Evolutionary conservation across 2,797 vertebrate genomes (phyloP).

Genomic region (Sciaenops ocellatus): DNA sequence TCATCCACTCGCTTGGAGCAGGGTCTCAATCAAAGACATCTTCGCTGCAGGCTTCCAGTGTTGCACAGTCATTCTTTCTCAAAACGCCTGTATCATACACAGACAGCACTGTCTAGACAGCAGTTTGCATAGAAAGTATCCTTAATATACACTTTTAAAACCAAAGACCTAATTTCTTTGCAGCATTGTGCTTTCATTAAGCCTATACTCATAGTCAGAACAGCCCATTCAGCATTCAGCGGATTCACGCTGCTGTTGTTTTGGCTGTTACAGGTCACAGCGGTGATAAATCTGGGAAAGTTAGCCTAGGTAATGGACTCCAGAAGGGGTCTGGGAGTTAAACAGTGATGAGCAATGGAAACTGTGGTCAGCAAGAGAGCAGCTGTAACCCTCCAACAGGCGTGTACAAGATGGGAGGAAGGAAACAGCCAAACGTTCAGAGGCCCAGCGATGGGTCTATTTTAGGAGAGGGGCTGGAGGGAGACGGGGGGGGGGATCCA

Average conservation of each 20-base stretch:
- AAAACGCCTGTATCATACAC: slow-evolving; percentile 19
- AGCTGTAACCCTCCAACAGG: slow-evolving; percentile 82
- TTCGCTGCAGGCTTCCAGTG: slow-evolving; percentile 34
- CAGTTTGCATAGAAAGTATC: slow-evolving; percentile 30
- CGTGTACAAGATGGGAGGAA: slow-evolving; percentile 79
- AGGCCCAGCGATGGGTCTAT: slow-evolving; percentile 82
- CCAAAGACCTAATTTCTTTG: slow-evolving; percentile 50
- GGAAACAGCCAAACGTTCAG: slow-evolving; percentile 77
- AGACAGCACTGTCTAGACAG: slow-evolving; percentile 27
- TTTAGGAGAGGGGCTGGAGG: slow-evolving; percentile 72
- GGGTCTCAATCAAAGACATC: slow-evolving; percentile 53
- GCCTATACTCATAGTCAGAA: slow-evolving; percentile 36
- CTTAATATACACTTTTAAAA: slow-evolving; percentile 60
- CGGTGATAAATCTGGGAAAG: slow-evolving; percentile 81
- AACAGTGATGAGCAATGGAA: slow-evolving; percentile 85
- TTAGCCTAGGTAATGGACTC: slow-evolving; percentile 82
- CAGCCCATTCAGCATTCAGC: slow-evolving; percentile 61
- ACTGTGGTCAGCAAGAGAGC: slow-evolving; percentile 80
- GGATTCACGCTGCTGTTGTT: slow-evolving; percentile 68
- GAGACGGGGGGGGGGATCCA: slow-evolving; percentile 43
- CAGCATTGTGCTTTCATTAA: slow-evolving; percentile 38
- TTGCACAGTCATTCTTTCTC: slow-evolving; percentile 38
- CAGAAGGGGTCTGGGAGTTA: slow-evolving; percentile 81
- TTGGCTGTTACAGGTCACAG: slow-evolving; percentile 77
- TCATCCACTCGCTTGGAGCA: slow-evolving; percentile 44